Evolutionary conservation across 2,797 vertebrate genomes (phyloP).

Genomic region (Kryptopterus vitreolus): DNA sequence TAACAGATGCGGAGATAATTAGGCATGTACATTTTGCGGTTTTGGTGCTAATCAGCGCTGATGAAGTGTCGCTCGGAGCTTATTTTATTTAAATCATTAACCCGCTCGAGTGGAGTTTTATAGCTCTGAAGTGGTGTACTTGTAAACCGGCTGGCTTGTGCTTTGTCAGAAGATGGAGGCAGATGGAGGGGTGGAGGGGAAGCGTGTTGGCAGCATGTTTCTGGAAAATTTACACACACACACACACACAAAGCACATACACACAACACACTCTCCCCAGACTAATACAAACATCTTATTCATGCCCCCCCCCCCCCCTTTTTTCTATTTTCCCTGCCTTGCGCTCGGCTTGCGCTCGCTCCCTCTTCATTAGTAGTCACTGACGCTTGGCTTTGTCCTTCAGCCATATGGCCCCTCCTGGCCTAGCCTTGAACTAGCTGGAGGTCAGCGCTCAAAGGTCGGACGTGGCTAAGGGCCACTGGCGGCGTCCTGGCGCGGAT

Average conservation of each 20-base stretch:
- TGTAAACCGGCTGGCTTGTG: slow-evolving; percentile 53
- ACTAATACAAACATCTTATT: slow-evolving; percentile 32
- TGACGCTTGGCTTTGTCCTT: slow-evolving; percentile 28
- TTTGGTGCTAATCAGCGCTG: slow-evolving; percentile 61
- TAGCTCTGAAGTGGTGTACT: slow-evolving; percentile 63
- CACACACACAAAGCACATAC: slow-evolving; percentile 32
- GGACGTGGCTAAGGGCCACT: slow-evolving; percentile 45
- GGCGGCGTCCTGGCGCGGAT: slow-evolving; percentile 46
- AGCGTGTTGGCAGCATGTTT: slow-evolving; percentile 49
- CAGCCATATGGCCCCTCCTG: slow-evolving; percentile 43
- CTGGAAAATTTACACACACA: slow-evolving; percentile 36
- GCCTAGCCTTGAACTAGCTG: slow-evolving; percentile 65
- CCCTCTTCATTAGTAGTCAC: slow-evolving; percentile 41
- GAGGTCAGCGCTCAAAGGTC: slow-evolving; percentile 53
- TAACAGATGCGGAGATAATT: slow-evolving; percentile 64
- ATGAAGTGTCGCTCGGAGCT: slow-evolving; percentile 58
- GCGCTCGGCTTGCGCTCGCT: slow-evolving; percentile 38
- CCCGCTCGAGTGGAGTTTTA: slow-evolving; percentile 65
- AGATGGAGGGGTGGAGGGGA: slow-evolving; percentile 42
- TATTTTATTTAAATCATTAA: slow-evolving; percentile 59
- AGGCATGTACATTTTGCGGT: slow-evolving; percentile 58
- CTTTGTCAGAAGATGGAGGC: slow-evolving; percentile 47
- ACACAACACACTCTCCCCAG: slow-evolving; percentile 2
- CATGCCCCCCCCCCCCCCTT: slow-evolving; percentile 4
- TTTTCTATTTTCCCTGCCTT: slow-evolving; percentile 23